Conservation (phyloP, 1,140 invertebrate species). For the Drosophila erecta region DNA sequence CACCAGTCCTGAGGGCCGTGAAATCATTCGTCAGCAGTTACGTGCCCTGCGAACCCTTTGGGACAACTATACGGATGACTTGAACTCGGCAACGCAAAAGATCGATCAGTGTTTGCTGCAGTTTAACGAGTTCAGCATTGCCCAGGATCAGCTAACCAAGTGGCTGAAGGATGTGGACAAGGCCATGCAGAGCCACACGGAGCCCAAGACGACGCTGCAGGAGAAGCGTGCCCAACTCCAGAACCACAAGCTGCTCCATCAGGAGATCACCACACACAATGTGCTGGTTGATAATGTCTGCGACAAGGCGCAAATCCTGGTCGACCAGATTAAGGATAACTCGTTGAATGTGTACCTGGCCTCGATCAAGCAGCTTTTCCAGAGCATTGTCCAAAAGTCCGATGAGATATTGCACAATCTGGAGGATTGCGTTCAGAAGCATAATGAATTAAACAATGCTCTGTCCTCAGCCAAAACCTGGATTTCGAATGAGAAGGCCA, state of each 20-base stretch:
- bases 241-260: conserved; percentile 97
- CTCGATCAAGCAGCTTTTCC: conserved; percentile 95
- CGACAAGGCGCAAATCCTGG: conserved; percentile 95
- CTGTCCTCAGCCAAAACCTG: conserved; percentile 92
- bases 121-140: conserved; percentile 94
- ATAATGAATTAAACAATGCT: conserved; percentile 90
- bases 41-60: conserved; percentile 92
- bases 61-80: conserved; percentile 94
- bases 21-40: conserved; percentile 95
- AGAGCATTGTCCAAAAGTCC: conserved; percentile 94
- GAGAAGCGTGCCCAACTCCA: conserved; percentile 97
- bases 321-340: conserved; percentile 95
- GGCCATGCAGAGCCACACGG: conserved; percentile 95
- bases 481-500: conserved; percentile 91
- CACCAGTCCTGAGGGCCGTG: conserved; percentile 96
- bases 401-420: conserved; percentile 93
- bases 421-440: conserved; percentile 93
- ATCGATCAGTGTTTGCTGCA: conserved; percentile 95
- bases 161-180: conserved; percentile 96
- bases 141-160: conserved; percentile 95
- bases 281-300: conserved; percentile 95
- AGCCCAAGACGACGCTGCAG: conserved; percentile 95
- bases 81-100: conserved; percentile 91
- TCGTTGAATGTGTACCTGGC: conserved; percentile 93
- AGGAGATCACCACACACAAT: conserved; percentile 97